Conservation (phyloP, 2,113 vertebrate genomes). For the Triplophysa rosa region DNA sequence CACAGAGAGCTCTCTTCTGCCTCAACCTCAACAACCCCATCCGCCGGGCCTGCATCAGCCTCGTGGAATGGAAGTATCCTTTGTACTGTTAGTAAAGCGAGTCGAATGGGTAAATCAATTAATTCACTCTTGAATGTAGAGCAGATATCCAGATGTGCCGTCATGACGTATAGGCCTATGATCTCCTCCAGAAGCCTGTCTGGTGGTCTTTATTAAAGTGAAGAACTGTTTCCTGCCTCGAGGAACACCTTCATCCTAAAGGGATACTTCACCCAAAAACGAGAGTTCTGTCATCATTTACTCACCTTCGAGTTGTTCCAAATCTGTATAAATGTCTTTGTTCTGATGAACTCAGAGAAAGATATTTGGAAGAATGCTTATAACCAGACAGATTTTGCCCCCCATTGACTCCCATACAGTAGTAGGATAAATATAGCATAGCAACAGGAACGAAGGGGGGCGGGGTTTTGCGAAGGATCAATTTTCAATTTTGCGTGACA, state of each 20-base stretch:
- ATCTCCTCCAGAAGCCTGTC: conserved; percentile 14
- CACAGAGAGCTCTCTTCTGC: conserved; percentile 95
- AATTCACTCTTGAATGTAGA: not conserved
- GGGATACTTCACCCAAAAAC: not conserved
- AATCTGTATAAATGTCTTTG: too few species aligned
- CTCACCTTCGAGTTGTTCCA: too few species aligned
- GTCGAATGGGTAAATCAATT: not conserved
- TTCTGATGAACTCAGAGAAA: too few species aligned
- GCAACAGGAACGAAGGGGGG: too few species aligned
- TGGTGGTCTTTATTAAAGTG: conserved; percentile 20
- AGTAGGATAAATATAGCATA: too few species aligned
- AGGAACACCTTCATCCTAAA: conserved; percentile 36
- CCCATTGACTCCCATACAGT: too few species aligned
- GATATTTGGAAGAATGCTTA: too few species aligned
- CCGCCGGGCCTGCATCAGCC: conserved; percentile 98
- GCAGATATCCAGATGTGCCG: not conserved
- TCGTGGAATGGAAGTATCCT: conserved; percentile 99
- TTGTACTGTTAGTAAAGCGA: conserved; percentile 56
- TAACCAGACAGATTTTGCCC: too few species aligned
- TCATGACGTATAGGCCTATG: not conserved
- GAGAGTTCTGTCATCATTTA: too few species aligned
- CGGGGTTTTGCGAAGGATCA: too few species aligned
- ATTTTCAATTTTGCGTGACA: too few species aligned
- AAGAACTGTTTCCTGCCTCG: conserved; percentile 6
- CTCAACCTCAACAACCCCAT: conserved; percentile 98